phyloP scores from a whole-genome alignment of 2,888 invertebrate genomes.

The Mythimna vitellina region DNA sequence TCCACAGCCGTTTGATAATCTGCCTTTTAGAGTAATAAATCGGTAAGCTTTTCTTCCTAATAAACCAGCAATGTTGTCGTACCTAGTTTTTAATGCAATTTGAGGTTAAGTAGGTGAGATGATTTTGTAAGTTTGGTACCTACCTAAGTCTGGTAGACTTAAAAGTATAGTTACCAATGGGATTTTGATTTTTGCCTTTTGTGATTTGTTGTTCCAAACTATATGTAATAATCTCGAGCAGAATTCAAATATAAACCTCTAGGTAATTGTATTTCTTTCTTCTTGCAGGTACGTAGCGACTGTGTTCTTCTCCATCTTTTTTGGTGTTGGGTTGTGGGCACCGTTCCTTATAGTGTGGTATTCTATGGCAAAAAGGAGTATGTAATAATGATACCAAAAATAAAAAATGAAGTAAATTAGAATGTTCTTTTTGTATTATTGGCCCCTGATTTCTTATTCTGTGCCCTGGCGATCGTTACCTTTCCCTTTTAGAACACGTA shows the following conservation, averaged over 20 bases:
- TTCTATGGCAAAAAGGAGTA: constrained; percentile 81
- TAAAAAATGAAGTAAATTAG: background rate
- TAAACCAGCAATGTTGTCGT: background rate
- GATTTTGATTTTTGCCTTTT: background rate
- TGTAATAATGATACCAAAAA: constrained; percentile 67
- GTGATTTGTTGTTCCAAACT: background rate
- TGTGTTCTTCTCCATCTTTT: constrained; percentile 75
- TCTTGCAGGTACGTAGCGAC: constrained; percentile 76
- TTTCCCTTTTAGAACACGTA: too few species aligned
- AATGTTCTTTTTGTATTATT: background rate
- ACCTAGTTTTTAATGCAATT: background rate
- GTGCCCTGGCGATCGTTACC: background rate
- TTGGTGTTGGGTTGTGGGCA: constrained; percentile 81
- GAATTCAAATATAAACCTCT: background rate
- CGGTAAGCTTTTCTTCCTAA: constrained; percentile 70
- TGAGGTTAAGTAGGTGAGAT: background rate
- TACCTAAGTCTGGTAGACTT: too few species aligned
- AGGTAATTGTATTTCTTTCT: background rate
- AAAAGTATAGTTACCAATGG: background rate
- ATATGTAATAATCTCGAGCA: background rate
- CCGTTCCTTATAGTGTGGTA: constrained; percentile 83
- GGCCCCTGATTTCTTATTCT: too few species aligned
- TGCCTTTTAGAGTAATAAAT: constrained; percentile 79
- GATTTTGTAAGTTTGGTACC: too few species aligned
- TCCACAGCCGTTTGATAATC: constrained; percentile 80